Evolutionary conservation across 2,797 vertebrate genomes (phyloP), one percentile per base, ranked within the genome.

Genomic region (Smutsia gigantea): DNA sequence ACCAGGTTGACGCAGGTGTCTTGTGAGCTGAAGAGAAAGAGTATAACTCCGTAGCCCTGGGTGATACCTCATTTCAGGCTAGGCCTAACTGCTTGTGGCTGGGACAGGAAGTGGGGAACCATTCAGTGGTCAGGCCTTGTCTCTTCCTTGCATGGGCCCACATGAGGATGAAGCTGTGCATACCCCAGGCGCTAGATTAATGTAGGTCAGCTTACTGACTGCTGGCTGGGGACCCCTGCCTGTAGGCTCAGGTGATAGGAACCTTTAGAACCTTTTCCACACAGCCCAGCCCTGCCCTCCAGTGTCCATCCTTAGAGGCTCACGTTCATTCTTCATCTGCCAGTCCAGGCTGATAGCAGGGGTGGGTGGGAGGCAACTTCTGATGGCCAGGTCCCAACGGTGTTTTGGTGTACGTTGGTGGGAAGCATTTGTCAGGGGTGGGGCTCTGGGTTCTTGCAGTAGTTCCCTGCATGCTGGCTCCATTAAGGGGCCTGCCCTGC

Each of bases 61-160:
- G 66, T 85, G 55, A 66, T 68, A 66, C 71, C 69, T 96, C 82
- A 57, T 1, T 96, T 93, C 84, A 94, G 42, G 19, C n/a, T 57
- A 91, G 90, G 55, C 49, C 81, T 84, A 92, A 92, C 77, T 94
- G 57, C 69, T 72, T 59, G 74, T 86, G 84, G 59, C 77, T 4
- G 21, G 74, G 84, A 42, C 29, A 27, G 81, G 69, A 77, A 82
- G 31, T 59, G 39, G 79, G 71, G 77, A 95, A 64, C 82, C 89
- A 92, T 14, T 84, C 39, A 18, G 78, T 95, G 85, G 51, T 95
- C 90, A 61, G 79, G 74, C 57, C 42, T 87, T 23, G 3, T 92
- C 14, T 93, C 57, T 95, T 95, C 66, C 46, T 87, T 42, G 53
- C 8, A 2, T 39, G 55, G 75, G 42, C 51, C 63, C 66, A 75